Base-by-base conservation (phyloP, 1,140 invertebrate species). In the Eumeta japonica region DNA sequence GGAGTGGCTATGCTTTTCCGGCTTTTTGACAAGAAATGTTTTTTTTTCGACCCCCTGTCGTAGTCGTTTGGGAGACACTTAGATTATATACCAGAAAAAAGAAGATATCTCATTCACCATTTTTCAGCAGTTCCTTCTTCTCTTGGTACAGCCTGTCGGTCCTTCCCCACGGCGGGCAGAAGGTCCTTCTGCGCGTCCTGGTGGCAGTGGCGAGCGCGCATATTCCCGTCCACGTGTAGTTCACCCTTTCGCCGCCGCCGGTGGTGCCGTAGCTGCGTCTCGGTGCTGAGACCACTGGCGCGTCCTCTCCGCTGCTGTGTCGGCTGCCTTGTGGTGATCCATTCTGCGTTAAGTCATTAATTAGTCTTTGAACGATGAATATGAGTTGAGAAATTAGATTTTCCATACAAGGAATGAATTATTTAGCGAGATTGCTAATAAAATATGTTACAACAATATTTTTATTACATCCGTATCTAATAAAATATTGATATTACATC, bases 161-260 rank as follows among this genome's bases (percentile, higher is more conserved):
- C 2, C 58, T 55, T 42, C 67, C 62, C 40, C 76, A 76, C 16
- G 74, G 71, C 20, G 66, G 62, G 58, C 64, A 62, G 45, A 62
- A 52, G 9, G 55, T 42, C 36, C 48, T 56, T 13, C 57, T 61
- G 19, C 62, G 58, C 10, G 47, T 55, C 20, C 62, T 58, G 43
- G 71, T 55, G 52, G 78, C 57, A 30, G 71, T 58, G 42, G 68
- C 77, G 45, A 81, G 86, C 9, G 84, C 84, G 54, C 85, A 85
- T 31, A 88, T 68, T 40, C 84, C 81, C 16, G 79, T 81, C 86
- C 86, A 88, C 4, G 82, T 78, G 58, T 86, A 87, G 2, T 80
- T 83, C 18, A 85, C 75, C 39, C 79, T 77, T 54, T 82, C 80
- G 0, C 55, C 45, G 2, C 56, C 59, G 0, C 64, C 64, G 31